Conservation (phyloP, 2,113 vertebrate genomes). For the Vanacampus margaritifer region DNA sequence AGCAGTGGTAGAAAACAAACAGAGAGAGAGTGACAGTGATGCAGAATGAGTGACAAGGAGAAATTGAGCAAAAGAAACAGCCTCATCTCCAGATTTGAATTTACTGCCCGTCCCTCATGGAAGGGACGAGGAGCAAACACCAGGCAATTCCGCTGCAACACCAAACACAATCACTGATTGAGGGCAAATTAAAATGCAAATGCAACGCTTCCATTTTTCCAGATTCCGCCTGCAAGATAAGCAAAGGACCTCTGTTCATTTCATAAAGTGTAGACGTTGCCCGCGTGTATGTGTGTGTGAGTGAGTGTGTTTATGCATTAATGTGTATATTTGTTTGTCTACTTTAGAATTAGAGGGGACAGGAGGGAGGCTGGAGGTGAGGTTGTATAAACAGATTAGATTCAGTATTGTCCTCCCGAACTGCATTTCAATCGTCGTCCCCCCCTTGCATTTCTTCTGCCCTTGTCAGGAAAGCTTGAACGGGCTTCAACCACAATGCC, state of each 20-base stretch:
- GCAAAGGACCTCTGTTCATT: slow-evolving; percentile 39
- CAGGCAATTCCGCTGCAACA: slow-evolving; percentile 52
- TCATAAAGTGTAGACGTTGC: slow-evolving; percentile 27
- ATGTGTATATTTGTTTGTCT: slow-evolving; percentile 51
- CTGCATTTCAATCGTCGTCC: slow-evolving; percentile 47
- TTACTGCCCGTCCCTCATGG: slow-evolving; percentile 34
- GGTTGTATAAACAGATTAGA: slow-evolving; percentile 66
- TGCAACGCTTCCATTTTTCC: slow-evolving; percentile 60
- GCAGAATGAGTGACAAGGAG: slow-evolving; percentile 8
- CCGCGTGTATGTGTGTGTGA: not conserved
- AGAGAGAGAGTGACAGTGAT: slow-evolving; percentile 16
- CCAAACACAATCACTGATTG: slow-evolving; percentile 65
- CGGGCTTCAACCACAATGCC: not conserved
- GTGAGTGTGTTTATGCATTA: slow-evolving; percentile 19
- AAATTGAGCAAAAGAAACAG: slow-evolving; percentile 1
- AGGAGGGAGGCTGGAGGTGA: slow-evolving; percentile 47
- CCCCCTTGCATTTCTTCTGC: slow-evolving; percentile 11
- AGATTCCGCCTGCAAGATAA: slow-evolving; percentile 64
- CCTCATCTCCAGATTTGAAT: slow-evolving; percentile 60
- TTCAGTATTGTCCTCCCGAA: slow-evolving; percentile 47
- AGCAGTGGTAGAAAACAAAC: slow-evolving; percentile 10
- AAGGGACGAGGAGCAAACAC: slow-evolving; percentile 54
- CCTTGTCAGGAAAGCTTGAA: slow-evolving; percentile 27
- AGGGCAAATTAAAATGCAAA: slow-evolving; percentile 77
- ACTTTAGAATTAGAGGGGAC: slow-evolving; percentile 53